Conservation (phyloP, 2,888 invertebrate genomes). For the Octodonta nipae region DNA sequence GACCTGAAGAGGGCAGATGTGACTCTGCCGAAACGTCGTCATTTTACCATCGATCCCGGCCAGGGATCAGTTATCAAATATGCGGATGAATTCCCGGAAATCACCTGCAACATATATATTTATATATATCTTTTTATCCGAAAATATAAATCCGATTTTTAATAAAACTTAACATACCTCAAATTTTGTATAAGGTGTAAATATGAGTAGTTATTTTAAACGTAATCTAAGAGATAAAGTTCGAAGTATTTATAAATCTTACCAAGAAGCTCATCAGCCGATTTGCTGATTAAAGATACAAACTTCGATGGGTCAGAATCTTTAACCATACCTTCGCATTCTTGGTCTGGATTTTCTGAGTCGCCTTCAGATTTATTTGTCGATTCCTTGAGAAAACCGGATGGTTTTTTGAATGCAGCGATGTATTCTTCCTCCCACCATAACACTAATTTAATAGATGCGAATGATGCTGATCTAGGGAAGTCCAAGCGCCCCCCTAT, state of each 20-base stretch:
- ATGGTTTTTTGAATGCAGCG: constrained; percentile 58
- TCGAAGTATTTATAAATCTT: constrained; percentile 3
- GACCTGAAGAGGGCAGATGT: too few relatives aligned
- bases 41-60: too few relatives aligned
- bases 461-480: constrained; percentile 71
- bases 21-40: too few relatives aligned
- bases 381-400: constrained; percentile 36
- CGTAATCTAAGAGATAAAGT: too few relatives aligned
- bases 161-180: too few relatives aligned
- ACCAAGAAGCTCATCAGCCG: constrained; percentile 58
- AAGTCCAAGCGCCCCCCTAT: constrained; percentile 72
- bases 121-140: too few relatives aligned
- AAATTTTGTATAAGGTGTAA: too few relatives aligned
- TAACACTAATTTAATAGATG: constrained; percentile 67
- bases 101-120: too few relatives aligned
- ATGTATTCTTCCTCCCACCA: constrained; percentile 78
- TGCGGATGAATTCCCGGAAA: too few relatives aligned
- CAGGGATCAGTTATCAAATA: too few relatives aligned
- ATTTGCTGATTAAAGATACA: constrained; percentile 54
- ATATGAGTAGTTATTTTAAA: too few relatives aligned
- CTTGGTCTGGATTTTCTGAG: constrained; percentile 23
- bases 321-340: constrained; percentile 50
- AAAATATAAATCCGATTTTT: too few relatives aligned
- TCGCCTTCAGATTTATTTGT: constrained; percentile 14
- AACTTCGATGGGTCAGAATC: constrained; percentile 67